Base-by-base conservation (phyloP, 64 coral and sea anemone genomes). In the Dendrophyllia cribrosa region DNA sequence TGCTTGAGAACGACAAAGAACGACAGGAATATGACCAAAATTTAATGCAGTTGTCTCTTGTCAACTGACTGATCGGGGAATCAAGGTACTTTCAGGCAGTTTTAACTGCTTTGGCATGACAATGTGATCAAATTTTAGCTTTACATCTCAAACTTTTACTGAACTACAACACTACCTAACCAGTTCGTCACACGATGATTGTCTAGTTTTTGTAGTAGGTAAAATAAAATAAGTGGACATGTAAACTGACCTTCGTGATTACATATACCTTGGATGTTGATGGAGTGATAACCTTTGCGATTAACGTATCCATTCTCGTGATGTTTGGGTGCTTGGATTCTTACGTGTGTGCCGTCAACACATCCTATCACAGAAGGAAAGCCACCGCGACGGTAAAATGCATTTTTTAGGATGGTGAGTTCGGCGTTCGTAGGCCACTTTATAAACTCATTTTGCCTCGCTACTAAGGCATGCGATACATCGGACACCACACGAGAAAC, bases 341-440 rank as follows among this genome's bases (percentile, higher is more conserved):
- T 60, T 3, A 93, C 72, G 52, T 93, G 91, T 4, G 91, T 79
- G 9, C 91, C 67, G 47, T 95, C 93, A 4, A 95, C 58, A 47
- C 93, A 95, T 5, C 93, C 88, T 69, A 95, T 90, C 48, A 92
- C 90, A 16, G 85, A 45, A 1, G 94, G 94, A 59, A 96, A 96
- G 13, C 70, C 5, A 48, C 50, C 43, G 24, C 62, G 73, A 7
- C 12, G 66, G 20, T 82, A 92, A 46, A 85, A 75, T 8, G 10
- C 25, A 20, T 59, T 83, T 66, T 93, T 93, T 3, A 78, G 70
- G 26, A 20, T 64, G 5, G 43, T 45, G 6, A 85, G 8, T 59
- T 93, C 74, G 58, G 23, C 59, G 25, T 69, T 64, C 45, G 68
- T 52, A 10, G 86, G 86, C 92, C 92, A 94, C 55, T 88, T 94